These are phyloP conservation scores for Sphecodes monilicornis DNA, from an alignment of 2,888 invertebrate genomes.

Conservation along the genomic window DNA sequence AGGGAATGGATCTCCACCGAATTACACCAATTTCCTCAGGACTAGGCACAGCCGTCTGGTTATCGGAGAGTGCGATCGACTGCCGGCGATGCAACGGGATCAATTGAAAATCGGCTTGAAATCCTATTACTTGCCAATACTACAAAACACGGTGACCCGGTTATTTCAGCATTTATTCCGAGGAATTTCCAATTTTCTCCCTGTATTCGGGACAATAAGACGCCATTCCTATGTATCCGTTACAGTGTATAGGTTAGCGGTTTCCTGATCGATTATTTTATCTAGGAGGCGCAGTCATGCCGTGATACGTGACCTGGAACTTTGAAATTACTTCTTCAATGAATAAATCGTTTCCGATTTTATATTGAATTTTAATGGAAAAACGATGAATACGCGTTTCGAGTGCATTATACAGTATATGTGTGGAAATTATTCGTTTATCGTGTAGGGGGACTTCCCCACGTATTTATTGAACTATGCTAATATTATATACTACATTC, in stretches of 20 bases:
- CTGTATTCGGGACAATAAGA: conserved; percentile 29
- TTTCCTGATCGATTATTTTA: conserved; percentile 15
- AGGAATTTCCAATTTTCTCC: conserved; percentile 32
- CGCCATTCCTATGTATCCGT: neutral
- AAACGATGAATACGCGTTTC: neutral
- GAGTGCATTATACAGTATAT: neutral
- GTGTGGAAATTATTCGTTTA: too few relatives aligned
- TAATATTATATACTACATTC: too few relatives aligned
- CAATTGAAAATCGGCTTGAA: conserved; percentile 60
- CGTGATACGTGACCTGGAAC: neutral
- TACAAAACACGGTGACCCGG: conserved; percentile 42
- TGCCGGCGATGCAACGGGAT: conserved; percentile 59
- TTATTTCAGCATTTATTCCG: conserved; percentile 51
- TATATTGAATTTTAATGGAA: neutral
- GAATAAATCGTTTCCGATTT: conserved; percentile 1
- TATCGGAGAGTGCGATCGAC: conserved; percentile 61
- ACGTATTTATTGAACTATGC: too few relatives aligned
- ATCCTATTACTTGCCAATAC: conserved; percentile 51
- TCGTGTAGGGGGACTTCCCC: too few relatives aligned
- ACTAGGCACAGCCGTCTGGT: conserved; percentile 40
- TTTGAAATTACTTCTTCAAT: neutral
- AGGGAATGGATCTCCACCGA: conserved; percentile 58
- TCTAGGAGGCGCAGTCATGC: neutral
- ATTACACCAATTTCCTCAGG: conserved; percentile 70
- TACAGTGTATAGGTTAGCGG: conserved; percentile 22